Conservation (phyloP, 2,888 invertebrate species). For the Gryllus longicercus region DNA sequence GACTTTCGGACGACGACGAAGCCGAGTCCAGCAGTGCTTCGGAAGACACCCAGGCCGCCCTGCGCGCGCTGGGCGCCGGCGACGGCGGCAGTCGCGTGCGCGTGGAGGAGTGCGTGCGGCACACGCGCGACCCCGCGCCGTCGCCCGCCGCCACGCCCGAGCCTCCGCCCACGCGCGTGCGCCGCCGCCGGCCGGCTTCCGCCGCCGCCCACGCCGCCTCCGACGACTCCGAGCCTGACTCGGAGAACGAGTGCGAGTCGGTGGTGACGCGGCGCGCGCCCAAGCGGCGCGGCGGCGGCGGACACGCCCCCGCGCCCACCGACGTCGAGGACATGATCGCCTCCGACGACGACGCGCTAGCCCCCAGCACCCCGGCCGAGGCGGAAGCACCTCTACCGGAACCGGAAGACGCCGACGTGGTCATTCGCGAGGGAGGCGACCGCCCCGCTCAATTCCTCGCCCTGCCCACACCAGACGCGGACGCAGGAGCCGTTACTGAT, state of each 20-base stretch:
- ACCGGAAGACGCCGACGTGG: background rate
- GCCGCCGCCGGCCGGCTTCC: background rate
- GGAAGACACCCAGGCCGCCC: background rate
- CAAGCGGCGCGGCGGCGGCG: background rate
- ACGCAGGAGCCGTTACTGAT: slow-evolving; percentile 42
- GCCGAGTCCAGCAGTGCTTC: background rate
- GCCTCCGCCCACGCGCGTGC: background rate
- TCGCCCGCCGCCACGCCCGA: background rate
- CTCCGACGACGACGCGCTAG: slow-evolving; percentile 18
- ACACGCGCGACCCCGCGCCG: background rate
- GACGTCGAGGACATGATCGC: slow-evolving; percentile 24
- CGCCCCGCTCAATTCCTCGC: background rate
- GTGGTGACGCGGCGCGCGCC: background rate
- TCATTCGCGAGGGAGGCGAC: background rate
- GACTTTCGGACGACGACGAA: slow-evolving; percentile 30
- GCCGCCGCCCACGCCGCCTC: background rate
- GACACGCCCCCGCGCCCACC: slow-evolving; percentile 12
- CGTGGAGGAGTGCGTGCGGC: background rate
- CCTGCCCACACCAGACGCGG: slow-evolving; percentile 34
- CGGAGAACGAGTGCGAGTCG: background rate
- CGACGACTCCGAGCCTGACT: background rate
- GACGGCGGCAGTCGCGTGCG: background rate
- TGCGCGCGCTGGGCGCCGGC: background rate
- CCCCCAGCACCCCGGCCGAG: background rate
- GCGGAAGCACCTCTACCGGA: background rate